Evolutionary conservation across 2,888 invertebrate species (phyloP).

Genomic region (Endotricha flammealis): DNA sequence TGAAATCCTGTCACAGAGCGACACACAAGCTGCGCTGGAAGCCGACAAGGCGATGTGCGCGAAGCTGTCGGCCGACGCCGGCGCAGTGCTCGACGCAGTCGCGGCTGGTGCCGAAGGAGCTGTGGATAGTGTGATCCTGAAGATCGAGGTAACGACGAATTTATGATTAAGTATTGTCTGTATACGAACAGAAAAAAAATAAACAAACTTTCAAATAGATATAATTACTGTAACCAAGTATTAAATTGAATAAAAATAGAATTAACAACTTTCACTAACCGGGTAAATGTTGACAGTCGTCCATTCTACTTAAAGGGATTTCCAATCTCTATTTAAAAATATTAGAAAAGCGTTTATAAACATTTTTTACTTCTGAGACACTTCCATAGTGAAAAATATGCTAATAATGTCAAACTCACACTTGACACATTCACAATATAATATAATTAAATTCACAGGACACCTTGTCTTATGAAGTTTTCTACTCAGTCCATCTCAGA

Average conservation of each 20-base stretch:
- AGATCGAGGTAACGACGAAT: conserved; percentile 32
- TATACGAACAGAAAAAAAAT: no score
- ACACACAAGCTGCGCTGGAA: conserved; percentile 23
- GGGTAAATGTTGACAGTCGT: no score
- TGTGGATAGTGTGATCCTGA: conserved; percentile 24
- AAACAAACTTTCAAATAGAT: background rate
- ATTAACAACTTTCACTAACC: no score
- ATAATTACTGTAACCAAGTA: background rate
- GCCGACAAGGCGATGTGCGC: conserved; percentile 20
- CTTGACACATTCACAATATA: no score
- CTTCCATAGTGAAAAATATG: no score
- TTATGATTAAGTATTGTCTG: background rate
- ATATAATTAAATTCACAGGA: background rate
- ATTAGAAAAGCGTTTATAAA: no score
- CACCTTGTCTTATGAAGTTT: no score
- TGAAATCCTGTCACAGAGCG: conserved; percentile 25
- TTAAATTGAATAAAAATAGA: no score
- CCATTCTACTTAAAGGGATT: no score
- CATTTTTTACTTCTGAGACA: no score
- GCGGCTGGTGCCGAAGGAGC: conserved; percentile 20
- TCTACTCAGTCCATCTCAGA: conserved; percentile 21
- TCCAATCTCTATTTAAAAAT: no score
- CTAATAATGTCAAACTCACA: no score
- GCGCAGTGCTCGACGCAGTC: conserved; percentile 20
- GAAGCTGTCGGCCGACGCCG: conserved; percentile 19